A percentile compares a stretch with the other conserved stretches of the same genome.
phyloP scores from a whole-genome alignment of 2,113 vertebrate species.

The Sisor rabdophorus region DNA sequence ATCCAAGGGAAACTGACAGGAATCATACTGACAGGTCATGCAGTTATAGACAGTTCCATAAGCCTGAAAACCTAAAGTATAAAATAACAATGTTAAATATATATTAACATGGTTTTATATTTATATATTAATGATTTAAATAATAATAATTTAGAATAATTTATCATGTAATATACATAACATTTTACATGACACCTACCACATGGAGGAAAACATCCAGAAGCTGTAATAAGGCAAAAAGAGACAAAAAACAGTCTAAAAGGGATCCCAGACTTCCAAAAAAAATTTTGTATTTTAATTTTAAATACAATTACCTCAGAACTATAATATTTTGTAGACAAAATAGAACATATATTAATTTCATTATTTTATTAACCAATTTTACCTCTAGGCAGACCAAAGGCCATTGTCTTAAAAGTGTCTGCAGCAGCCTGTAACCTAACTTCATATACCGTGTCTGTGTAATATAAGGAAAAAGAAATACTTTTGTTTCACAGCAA shows the following conservation, averaged over 20 bases:
- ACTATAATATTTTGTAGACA: slow-evolving; percentile 1
- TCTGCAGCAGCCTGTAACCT: slow-evolving; percentile 64
- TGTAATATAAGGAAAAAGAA: slow-evolving; percentile 18
- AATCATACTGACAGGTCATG: slow-evolving; percentile 61
- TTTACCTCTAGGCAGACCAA: slow-evolving; percentile 71
- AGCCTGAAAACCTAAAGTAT: slow-evolving; percentile 64
- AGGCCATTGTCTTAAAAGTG: slow-evolving; percentile 65
- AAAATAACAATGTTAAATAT: neutral
- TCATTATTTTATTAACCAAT: neutral
- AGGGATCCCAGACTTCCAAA: neutral
- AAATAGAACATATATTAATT: neutral
- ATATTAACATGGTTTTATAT: no score
- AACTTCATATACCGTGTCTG: slow-evolving; percentile 62
- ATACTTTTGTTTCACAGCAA: slow-evolving; percentile 5
- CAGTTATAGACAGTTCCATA: slow-evolving; percentile 62
- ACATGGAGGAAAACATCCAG: slow-evolving; percentile 67
- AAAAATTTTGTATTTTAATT: no score
- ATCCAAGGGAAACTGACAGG: slow-evolving; percentile 68
- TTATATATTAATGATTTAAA: no score
- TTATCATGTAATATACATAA: no score
- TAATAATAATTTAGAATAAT: no score
- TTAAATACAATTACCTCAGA: neutral
- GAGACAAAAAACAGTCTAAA: neutral
- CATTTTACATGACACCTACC: slow-evolving; percentile 57
- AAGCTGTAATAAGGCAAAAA: slow-evolving; percentile 51